Conservation (phyloP, 2,113 vertebrate species). For the Tyrannus savana region DNA sequence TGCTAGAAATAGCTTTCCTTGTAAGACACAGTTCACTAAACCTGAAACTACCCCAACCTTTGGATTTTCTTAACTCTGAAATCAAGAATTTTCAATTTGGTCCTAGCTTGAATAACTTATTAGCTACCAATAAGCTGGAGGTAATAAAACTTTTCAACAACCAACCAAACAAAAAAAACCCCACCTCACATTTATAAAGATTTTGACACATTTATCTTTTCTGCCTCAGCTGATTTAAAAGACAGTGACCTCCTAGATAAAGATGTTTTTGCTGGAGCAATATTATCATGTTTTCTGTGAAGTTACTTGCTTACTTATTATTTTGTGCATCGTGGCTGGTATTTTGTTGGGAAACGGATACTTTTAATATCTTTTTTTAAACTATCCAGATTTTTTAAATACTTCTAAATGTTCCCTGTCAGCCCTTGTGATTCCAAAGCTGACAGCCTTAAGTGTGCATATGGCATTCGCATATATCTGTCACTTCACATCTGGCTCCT, state of each 20-base stretch:
- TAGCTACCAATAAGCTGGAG: neutral
- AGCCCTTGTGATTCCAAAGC: neutral
- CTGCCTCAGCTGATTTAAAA: neutral
- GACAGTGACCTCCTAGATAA: neutral
- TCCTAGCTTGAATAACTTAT: neutral
- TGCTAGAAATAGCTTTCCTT: neutral
- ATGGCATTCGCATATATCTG: neutral
- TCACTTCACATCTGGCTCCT: neutral
- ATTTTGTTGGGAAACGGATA: neutral
- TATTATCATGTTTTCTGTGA: neutral
- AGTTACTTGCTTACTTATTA: neutral
- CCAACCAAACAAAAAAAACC: too few species aligned
- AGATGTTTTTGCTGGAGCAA: neutral
- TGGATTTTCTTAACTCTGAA: neutral
- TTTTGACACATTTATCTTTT: neutral
- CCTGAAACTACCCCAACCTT: neutral
- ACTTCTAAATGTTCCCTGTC: neutral
- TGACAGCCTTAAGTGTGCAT: neutral
- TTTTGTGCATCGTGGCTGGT: neutral
- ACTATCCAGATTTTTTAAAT: neutral
- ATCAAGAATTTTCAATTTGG: neutral
- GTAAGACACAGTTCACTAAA: neutral
- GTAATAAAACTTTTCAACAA: neutral
- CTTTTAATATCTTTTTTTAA: neutral
- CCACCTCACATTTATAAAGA: neutral